Base-by-base conservation (phyloP, 2,797 vertebrate genomes). In the Hypotaenidia okinawae region DNA sequence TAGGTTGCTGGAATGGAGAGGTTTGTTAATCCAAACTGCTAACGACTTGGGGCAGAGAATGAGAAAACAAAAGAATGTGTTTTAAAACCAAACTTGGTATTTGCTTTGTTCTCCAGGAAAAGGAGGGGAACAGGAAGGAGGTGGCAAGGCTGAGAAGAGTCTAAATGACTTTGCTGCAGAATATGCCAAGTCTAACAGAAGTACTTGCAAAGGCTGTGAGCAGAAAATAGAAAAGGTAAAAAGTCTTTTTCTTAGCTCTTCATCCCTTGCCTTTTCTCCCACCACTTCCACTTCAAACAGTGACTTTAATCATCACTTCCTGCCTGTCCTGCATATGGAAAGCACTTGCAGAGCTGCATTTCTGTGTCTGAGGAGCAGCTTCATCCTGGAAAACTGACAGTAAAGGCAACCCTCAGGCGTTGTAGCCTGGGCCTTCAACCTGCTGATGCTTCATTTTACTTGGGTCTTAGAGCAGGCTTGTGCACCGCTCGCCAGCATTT, bases 101-200 rank as follows among this genome's bases (percentile, higher is more conserved):
- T 24, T 96, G 57, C 95, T 95, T 95, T 91, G 66, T 88, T 92
- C 85, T 90, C 6, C 91, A 99, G 99, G 98, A 82, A 99, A 99
- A 98, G 98, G 97, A 37, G 98, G 95, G 18, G 96, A 94, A 13
- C 97, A 98, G 49, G 98, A 98, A 73, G 97, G 98, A 82, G 98
- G 97, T 12, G 97, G 98, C 43, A 99, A 99, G 97, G 97, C 97
- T 49, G 98, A 98, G 88, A 99, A 99, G 98, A 98, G 98, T 0
- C 96, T 99, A 67, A 98, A 98, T 70, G 98, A 99, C 95, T 99
- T 99, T 95, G 98, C 99, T 3, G 99, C 99, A 28, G 99, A 99
- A 95, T 99, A 99, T 2, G 99, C 99, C 59, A 99, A 99, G 95
- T 99, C 99, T 18, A 99, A 99, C 97, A 98, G 99, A 91, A 99